Evolutionary conservation across 1,140 invertebrate genomes (phyloP).

Genomic region (Trypoxylus dichotomus): DNA sequence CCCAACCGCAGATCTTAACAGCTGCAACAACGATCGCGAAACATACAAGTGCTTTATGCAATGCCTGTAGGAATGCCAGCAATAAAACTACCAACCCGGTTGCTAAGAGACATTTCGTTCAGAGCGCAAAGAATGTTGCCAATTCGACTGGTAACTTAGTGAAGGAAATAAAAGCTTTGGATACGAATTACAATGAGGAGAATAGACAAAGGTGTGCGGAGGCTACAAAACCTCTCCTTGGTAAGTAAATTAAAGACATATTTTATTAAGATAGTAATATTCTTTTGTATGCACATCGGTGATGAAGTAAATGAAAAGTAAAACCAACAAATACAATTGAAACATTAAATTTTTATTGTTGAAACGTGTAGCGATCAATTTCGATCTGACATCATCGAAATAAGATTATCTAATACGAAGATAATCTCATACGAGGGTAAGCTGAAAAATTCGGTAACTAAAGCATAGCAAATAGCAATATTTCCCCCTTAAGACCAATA

Average conservation of each 20-base stretch:
- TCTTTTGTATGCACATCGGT: too few species aligned
- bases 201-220: slow-evolving; percentile 76
- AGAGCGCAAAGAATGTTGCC: slow-evolving; percentile 96
- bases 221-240: slow-evolving; percentile 83
- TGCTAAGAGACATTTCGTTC: slow-evolving; percentile 95
- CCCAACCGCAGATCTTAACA: slow-evolving; percentile 84
- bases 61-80: slow-evolving; percentile 90
- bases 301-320: too few species aligned
- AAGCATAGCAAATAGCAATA: too few species aligned
- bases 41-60: slow-evolving; percentile 94
- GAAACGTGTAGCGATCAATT: too few species aligned
- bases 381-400: too few species aligned
- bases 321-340: too few species aligned
- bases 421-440: too few species aligned
- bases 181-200: slow-evolving; percentile 78
- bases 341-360: too few species aligned
- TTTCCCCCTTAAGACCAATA: too few species aligned
- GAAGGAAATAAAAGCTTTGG: slow-evolving; percentile 91
- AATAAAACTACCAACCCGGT: slow-evolving; percentile 90
- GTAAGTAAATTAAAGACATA: slow-evolving; percentile 35
- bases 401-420: too few species aligned
- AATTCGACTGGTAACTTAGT: slow-evolving; percentile 94
- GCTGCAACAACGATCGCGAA: slow-evolving; percentile 95
- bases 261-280: too few species aligned
- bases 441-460: too few species aligned